Evolutionary conservation across 1,140 invertebrate genomes (phyloP).

Genomic region (Drosophila athabasca): DNA sequence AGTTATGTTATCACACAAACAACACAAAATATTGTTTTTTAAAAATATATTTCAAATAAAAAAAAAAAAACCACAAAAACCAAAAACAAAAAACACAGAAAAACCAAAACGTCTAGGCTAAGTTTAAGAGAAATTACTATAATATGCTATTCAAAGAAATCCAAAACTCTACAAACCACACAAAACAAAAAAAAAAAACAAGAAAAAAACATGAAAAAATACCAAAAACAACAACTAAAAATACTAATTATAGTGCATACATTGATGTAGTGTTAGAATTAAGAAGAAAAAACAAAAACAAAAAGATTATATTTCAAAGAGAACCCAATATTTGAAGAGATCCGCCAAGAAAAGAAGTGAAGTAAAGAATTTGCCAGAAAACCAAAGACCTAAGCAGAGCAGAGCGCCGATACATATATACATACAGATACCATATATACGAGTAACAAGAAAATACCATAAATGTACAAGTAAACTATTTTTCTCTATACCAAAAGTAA

Average conservation of each 20-base stretch:
- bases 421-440: slow-evolving; percentile 33
- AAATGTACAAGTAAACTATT: slow-evolving; percentile 78
- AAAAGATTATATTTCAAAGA: slow-evolving; percentile 31
- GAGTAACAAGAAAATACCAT: slow-evolving; percentile 41
- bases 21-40: slow-evolving; percentile 51
- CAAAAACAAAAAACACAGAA: slow-evolving; percentile 33
- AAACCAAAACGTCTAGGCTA: slow-evolving; percentile 47
- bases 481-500: slow-evolving; percentile 75
- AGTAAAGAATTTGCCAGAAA: slow-evolving; percentile 68
- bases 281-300: slow-evolving; percentile 56
- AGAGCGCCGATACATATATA: slow-evolving; percentile 43
- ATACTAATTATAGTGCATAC: slow-evolving; percentile 83
- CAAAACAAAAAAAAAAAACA: slow-evolving; percentile 70
- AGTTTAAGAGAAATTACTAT: slow-evolving; percentile 67
- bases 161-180: slow-evolving; percentile 83
- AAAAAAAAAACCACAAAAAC: slow-evolving; percentile 19
- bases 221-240: slow-evolving; percentile 69
- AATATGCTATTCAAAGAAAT: slow-evolving; percentile 83
- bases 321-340: slow-evolving; percentile 9
- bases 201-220: slow-evolving; percentile 44
- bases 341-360: slow-evolving; percentile 51
- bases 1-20: slow-evolving; percentile 41
- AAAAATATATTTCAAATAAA: slow-evolving; percentile 63
- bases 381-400: slow-evolving; percentile 38
- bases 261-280: slow-evolving; percentile 81